phyloP scores from a whole-genome alignment of 2,113 vertebrate genomes.

The Albula glossodonta region DNA sequence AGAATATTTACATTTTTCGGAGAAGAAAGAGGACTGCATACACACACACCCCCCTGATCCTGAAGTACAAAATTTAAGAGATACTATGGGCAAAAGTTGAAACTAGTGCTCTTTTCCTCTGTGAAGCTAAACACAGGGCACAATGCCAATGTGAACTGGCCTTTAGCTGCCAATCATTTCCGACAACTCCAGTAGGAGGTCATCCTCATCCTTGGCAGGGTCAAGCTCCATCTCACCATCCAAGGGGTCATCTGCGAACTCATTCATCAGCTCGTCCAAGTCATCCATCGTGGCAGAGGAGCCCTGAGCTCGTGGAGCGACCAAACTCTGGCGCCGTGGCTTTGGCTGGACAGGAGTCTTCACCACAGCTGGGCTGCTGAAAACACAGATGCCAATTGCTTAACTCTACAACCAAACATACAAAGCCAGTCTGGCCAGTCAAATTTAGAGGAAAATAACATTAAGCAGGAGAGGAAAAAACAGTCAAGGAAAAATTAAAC shows the following conservation, averaged over 20 bases:
- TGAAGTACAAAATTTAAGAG: neutral
- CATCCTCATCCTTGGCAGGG: constrained; percentile 86
- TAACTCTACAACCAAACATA: neutral
- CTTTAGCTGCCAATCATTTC: constrained; percentile 91
- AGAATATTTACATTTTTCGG: neutral
- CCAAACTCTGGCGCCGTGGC: constrained; percentile 68
- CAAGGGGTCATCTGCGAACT: constrained; percentile 87
- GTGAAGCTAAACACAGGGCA: neutral
- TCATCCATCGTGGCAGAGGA: constrained; percentile 77
- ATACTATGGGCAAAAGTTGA: neutral
- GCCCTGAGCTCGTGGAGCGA: constrained; percentile 52
- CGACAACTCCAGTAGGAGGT: constrained; percentile 89
- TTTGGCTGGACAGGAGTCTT: constrained; percentile 55
- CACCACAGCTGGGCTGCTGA: constrained; percentile 43
- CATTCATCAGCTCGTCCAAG: constrained; percentile 89
- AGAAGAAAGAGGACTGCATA: neutral
- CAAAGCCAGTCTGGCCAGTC: too few relatives aligned
- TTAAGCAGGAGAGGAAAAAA: too few relatives aligned
- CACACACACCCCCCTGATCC: neutral
- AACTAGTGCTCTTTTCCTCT: neutral
- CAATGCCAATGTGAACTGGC: neutral
- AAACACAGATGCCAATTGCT: constrained; percentile 31
- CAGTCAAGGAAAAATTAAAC: neutral
- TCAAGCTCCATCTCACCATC: constrained; percentile 85
- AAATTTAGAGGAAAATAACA: too few relatives aligned